A percentile compares a stretch with the other conserved stretches of the same genome.
These are phyloP conservation scores for Tenebrio molitor DNA, from an alignment of 1,140 invertebrate genomes.

Conservation along the genomic window DNA sequence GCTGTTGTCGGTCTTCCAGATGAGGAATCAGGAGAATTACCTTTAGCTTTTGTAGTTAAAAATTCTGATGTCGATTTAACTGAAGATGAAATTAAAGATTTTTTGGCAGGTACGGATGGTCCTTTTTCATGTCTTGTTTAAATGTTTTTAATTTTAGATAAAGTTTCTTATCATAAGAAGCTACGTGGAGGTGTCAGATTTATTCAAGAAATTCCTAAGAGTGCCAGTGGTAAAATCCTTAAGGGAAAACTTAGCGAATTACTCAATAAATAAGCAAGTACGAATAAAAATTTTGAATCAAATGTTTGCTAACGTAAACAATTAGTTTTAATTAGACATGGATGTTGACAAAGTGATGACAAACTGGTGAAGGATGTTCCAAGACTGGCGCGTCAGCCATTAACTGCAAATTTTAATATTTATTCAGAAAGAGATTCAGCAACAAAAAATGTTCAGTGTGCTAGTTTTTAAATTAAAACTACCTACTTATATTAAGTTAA, in stretches of 20 bases:
- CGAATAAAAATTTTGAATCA: no score
- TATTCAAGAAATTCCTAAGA: conserved; percentile 76
- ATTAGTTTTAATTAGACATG: no score
- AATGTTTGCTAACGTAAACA: no score
- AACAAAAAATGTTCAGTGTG: no score
- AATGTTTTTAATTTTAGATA: conserved; percentile 62
- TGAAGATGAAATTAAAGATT: conserved; percentile 65
- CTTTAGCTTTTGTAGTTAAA: conserved; percentile 75
- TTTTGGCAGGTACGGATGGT: conserved; percentile 62
- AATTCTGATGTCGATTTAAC: conserved; percentile 65
- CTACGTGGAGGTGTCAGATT: conserved; percentile 76
- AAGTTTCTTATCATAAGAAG: conserved; percentile 65
- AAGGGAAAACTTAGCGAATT: conserved; percentile 65
- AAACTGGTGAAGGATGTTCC: no score
- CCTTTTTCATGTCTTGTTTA: conserved; percentile 16
- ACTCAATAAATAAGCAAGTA: no score
- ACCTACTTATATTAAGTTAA: no score
- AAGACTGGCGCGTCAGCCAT: no score
- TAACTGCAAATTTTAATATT: no score
- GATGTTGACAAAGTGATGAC: no score
- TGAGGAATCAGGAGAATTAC: conserved; percentile 76
- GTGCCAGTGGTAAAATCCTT: conserved; percentile 68
- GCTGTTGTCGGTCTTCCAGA: conserved; percentile 84
- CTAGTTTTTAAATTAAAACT: no score
- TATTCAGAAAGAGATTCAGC: no score